Evolutionary conservation across 92 coral and sea anemone species (phyloP), one percentile per base, ranked within the genome.

Genomic region (Paramuricea clavata): DNA sequence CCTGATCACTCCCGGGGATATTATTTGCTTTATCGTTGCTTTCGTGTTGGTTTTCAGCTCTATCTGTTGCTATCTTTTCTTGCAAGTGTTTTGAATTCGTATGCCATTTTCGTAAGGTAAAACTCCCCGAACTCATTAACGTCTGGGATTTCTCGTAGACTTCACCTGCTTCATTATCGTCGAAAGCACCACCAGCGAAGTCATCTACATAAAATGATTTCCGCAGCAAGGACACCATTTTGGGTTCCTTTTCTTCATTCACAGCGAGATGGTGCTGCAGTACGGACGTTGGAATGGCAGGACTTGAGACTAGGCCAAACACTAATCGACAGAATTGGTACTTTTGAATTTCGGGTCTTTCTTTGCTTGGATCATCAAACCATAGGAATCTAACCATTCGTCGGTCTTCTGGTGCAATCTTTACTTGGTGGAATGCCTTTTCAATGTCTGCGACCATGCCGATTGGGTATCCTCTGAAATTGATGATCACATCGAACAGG

Each of bases 91-190:
- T 74, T 43, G 88, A 74, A 57, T 73, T 85, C 0, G 88, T 72
- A 22, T 73, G 67, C 88, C 88, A 85, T 73, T 85, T 85, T 22
- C 88, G 81, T 82, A 72, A 36, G 33, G 69, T 85, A 60, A 74
- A 85, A 16, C 87, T 81, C 12, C 87, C 81, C 31, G 26, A 54
- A 22, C 49, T 68, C 81, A 83, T 83, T 49, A 83, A 52, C 16
- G 12, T 28, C 43, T 69, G 76, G 6, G 81, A 32, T 11, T 70
- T 19, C 65, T 83, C 78, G 28, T 83, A 83, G 34, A 83, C 42
- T 72, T 71, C 69, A 44, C 71, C 4, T 47, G 87, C 87, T 54
- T 41, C 80, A 21, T 56, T 34, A 12, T 83, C 87, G 22, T 2
- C 34, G 1, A 41, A 61, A 16, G 76, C 81, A 41, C 87, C 87